Evolutionary conservation across 2,888 invertebrate species (phyloP).

Genomic region (Leptopterna dolabrata): DNA sequence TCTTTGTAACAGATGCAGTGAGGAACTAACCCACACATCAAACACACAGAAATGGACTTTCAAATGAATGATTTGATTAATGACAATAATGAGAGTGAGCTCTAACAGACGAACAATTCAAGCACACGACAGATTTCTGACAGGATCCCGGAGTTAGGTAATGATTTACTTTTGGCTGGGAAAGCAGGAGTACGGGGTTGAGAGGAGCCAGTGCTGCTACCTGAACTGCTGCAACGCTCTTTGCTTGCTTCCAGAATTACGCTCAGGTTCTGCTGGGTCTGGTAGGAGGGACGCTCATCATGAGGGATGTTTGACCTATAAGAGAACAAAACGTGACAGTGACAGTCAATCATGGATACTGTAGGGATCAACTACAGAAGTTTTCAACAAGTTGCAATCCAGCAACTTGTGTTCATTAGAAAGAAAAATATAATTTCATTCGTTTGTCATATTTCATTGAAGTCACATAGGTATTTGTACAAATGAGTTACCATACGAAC

Average conservation of each 20-base stretch:
- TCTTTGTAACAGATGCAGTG: too few species aligned
- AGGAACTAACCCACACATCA: too few species aligned
- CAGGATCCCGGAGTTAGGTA: not conserved
- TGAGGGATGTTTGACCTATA: not conserved
- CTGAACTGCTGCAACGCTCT: slow-evolving; percentile 71
- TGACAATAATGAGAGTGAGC: not conserved
- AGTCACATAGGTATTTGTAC: too few species aligned
- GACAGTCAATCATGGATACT: too few species aligned
- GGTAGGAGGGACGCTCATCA: slow-evolving; percentile 24
- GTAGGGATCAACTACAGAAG: not conserved
- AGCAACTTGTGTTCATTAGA: too few species aligned
- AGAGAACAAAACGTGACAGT: too few species aligned
- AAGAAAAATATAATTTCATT: too few species aligned
- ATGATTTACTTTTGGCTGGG: not conserved
- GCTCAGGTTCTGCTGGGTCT: slow-evolving; percentile 68
- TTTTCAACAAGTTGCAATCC: too few species aligned
- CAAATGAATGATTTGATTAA: not conserved
- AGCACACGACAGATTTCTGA: not conserved
- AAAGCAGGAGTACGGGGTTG: slow-evolving; percentile 19
- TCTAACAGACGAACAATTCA: not conserved
- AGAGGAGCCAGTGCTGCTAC: slow-evolving; percentile 33
- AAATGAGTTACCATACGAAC: too few species aligned
- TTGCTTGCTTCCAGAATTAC: slow-evolving; percentile 75
- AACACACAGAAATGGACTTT: too few species aligned
- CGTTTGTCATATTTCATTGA: too few species aligned